These are phyloP conservation scores for Seira musarum DNA, from an alignment of 2,888 invertebrate genomes.

Conservation along the genomic window DNA sequence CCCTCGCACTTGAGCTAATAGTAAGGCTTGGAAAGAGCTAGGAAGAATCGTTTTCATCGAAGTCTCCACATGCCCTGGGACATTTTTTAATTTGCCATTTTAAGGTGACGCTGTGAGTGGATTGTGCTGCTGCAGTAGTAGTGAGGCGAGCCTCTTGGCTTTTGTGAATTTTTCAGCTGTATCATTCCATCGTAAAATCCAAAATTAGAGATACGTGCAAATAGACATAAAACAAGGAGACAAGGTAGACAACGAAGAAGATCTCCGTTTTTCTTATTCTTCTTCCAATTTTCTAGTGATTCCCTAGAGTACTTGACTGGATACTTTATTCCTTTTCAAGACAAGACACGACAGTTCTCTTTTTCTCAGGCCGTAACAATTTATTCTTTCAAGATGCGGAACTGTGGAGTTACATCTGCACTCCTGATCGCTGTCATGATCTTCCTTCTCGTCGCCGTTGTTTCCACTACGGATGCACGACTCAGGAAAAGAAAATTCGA, in stretches of 20 bases:
- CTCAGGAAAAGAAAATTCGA: constrained; percentile 82
- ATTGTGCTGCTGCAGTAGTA: constrained; percentile 40
- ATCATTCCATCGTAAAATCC: too few species aligned
- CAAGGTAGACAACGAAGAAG: constrained; percentile 1
- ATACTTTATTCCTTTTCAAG: background rate
- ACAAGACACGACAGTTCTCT: background rate
- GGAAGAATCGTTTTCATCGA: background rate
- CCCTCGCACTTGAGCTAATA: background rate
- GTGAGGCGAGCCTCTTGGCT: constrained; percentile 19
- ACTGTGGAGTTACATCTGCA: constrained; percentile 43
- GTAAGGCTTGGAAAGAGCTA: too few species aligned
- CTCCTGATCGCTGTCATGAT: constrained; percentile 47
- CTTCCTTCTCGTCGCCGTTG: constrained; percentile 59
- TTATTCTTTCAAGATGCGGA: constrained; percentile 47
- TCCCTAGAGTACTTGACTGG: constrained; percentile 34
- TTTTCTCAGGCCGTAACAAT: background rate
- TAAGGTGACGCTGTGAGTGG: constrained; percentile 55
- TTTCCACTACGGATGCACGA: constrained; percentile 72
- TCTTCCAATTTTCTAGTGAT: constrained; percentile 47
- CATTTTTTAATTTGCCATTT: constrained; percentile 59
- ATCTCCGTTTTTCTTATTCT: constrained; percentile 8
- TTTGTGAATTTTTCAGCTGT: background rate
- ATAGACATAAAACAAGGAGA: background rate
- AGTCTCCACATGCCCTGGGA: constrained; percentile 35
- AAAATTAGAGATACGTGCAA: constrained; percentile 11